A percentile compares a stretch with the other conserved stretches of the same genome.
Conservation (phyloP, 2,113 vertebrate species). For the Sorex fumeus region DNA sequence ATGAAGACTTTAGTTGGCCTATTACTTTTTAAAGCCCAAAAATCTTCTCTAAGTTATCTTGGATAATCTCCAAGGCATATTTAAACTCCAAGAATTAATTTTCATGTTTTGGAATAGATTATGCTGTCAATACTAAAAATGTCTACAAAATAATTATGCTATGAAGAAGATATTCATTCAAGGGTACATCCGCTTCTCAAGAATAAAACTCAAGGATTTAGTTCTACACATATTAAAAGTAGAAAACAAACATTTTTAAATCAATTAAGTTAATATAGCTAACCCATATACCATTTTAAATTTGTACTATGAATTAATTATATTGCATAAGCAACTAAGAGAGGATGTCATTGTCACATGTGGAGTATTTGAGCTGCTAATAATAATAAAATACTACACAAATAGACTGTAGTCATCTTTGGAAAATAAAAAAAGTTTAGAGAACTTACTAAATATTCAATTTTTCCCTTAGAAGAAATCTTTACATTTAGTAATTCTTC, state of each 20-base stretch:
- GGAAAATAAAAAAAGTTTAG: neutral
- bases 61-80: neutral
- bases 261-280: slow-evolving; percentile 55
- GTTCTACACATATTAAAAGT: slow-evolving; percentile 43
- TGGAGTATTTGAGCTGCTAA: slow-evolving; percentile 44
- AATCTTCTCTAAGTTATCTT: neutral
- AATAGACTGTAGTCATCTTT: slow-evolving; percentile 53
- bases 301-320: slow-evolving; percentile 49
- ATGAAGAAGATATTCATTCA: slow-evolving; percentile 16
- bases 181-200: neutral
- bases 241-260: slow-evolving; percentile 21
- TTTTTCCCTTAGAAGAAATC: slow-evolving; percentile 49
- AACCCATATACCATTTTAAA: slow-evolving; percentile 53
- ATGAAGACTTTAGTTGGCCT: neutral
- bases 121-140: neutral
- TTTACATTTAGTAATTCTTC: slow-evolving; percentile 4
- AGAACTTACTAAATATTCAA: slow-evolving; percentile 14
- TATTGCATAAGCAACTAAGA: slow-evolving; percentile 18
- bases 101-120: slow-evolving; percentile 57
- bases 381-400: slow-evolving; percentile 46
- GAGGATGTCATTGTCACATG: slow-evolving; percentile 23
- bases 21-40: neutral
- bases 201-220: neutral
- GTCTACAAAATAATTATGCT: neutral
- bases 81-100: neutral